Percentiles rank a stretch among this genome's conserved stretches.
phyloP scores from a whole-genome alignment of 2,888 invertebrate genomes.

The Pantelozetes paolii region DNA sequence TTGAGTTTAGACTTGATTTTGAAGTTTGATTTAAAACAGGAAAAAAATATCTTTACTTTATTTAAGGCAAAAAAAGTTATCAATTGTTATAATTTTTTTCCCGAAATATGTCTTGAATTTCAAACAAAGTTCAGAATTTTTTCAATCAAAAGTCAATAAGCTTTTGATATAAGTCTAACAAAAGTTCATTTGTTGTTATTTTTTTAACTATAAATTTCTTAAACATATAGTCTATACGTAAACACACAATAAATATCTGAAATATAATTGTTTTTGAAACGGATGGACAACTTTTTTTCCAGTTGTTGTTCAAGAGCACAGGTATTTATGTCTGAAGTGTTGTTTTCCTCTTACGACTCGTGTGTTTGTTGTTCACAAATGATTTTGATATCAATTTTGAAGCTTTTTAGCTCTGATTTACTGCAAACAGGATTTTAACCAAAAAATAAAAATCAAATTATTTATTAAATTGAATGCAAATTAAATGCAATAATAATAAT shows the following conservation, averaged over 20 bases:
- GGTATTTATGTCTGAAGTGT: not conserved
- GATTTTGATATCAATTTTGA: not conserved
- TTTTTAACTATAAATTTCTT: not conserved
- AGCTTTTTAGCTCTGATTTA: not conserved
- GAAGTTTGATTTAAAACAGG: too few species aligned
- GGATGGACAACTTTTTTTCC: constrained; percentile 1
- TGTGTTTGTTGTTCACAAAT: not conserved
- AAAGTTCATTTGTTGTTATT: not conserved
- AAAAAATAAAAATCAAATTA: not conserved
- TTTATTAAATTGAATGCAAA: not conserved
- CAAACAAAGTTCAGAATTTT: too few species aligned
- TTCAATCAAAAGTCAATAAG: not conserved
- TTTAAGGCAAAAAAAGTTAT: too few species aligned
- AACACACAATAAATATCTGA: not conserved
- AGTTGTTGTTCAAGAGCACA: not conserved
- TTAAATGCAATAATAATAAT: not conserved
- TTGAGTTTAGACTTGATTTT: too few species aligned
- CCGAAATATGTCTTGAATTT: not conserved
- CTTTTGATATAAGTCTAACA: not conserved
- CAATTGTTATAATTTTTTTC: too few species aligned
- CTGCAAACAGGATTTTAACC: not conserved
- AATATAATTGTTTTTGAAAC: constrained; percentile 9
- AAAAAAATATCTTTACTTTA: too few species aligned
- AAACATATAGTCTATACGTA: not conserved
- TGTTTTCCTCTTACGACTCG: constrained; percentile 9